Conservation (phyloP, 1,140 invertebrate genomes). For the Drosophila micromelanica region DNA sequence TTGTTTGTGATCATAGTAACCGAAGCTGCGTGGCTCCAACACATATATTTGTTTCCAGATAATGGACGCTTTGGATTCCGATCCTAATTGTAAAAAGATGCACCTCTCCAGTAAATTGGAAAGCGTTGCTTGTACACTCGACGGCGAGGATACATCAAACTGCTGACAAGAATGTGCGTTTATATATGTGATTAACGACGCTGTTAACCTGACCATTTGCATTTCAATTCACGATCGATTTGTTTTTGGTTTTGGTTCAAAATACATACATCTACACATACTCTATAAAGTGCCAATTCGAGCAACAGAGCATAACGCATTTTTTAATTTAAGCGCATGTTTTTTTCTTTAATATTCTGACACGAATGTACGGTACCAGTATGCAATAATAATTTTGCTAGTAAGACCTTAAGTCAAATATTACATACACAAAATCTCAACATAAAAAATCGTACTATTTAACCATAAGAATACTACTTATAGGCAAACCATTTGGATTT, state of each 20-base stretch:
- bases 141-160: constrained; percentile 87
- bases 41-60: constrained; percentile 85
- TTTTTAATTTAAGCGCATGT: background rate
- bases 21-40: too few relatives aligned
- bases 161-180: constrained; percentile 72
- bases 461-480: too few relatives aligned
- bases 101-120: constrained; percentile 95
- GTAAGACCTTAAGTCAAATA: too few relatives aligned
- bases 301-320: background rate
- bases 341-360: background rate
- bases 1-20: too few relatives aligned
- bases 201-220: background rate
- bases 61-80: constrained; percentile 90
- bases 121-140: constrained; percentile 94
- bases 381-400: background rate
- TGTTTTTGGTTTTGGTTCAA: background rate
- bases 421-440: too few relatives aligned
- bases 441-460: too few relatives aligned
- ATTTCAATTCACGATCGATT: background rate
- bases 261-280: background rate
- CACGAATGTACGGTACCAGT: too few relatives aligned
- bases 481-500: too few relatives aligned
- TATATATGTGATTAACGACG: constrained; percentile 9
- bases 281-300: constrained; percentile 14
- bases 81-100: constrained; percentile 92